A percentile compares a stretch with the other conserved stretches of the same genome.
Conservation (phyloP, 2,113 vertebrate species). For the Chauna torquata region DNA sequence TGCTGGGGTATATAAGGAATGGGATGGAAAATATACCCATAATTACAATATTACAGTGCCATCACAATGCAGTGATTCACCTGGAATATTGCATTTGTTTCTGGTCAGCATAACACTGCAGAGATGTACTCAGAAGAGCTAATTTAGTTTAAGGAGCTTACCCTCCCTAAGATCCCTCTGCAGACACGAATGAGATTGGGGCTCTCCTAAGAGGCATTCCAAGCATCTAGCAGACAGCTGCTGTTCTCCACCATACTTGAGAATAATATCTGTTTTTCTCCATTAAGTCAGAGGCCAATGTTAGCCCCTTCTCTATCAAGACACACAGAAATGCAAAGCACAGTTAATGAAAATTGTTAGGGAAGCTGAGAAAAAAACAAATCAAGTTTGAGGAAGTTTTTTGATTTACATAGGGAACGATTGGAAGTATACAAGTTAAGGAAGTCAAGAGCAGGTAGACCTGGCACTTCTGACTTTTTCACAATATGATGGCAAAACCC, state of each 20-base stretch:
- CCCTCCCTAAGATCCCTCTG: neutral
- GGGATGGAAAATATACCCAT: neutral
- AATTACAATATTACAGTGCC: neutral
- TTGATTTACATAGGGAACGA: neutral
- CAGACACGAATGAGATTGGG: neutral
- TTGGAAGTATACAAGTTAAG: neutral
- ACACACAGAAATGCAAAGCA: neutral
- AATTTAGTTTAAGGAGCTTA: constrained; percentile 20
- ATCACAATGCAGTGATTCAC: neutral
- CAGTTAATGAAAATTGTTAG: neutral
- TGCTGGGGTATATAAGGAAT: neutral
- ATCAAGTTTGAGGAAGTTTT: neutral
- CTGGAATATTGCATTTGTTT: neutral
- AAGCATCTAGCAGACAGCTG: neutral
- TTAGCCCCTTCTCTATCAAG: neutral
- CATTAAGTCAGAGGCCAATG: neutral
- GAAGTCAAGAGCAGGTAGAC: neutral
- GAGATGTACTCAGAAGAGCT: neutral
- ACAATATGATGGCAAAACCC: neutral
- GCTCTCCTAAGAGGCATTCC: neutral
- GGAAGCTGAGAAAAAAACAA: neutral
- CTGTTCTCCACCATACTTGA: neutral
- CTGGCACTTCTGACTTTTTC: neutral
- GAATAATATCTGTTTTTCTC: neutral
- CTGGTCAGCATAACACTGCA: neutral